Base-by-base conservation (phyloP, 2,888 invertebrate genomes). In the Aphodius sticticus region DNA sequence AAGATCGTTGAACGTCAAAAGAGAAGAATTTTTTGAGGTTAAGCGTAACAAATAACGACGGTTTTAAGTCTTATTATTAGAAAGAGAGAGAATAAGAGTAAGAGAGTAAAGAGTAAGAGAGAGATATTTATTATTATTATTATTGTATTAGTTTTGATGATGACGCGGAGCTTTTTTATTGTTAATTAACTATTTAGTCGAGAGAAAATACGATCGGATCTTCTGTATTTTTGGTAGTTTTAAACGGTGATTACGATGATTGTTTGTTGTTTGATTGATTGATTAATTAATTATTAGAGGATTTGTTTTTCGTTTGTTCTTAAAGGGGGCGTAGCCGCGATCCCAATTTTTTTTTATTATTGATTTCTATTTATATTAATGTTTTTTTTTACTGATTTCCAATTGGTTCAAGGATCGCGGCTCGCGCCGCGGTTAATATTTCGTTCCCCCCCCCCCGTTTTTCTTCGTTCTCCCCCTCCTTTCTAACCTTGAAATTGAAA, bases 1-100 rank as follows among this genome's bases (percentile, higher is more conserved):
- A 94, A 92, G 89, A 85, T 83, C 26, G 26, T 26, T 26, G 26
- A 26, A 26, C 26, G 26, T 84, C 26, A 3, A 26, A 26, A 2
- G 26, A 26, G 26, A 26, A 26, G 26, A 26, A 26, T 26, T 26
- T 26, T 26, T 26, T 26, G 26, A 26, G 26, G 26, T 26, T 26
- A 26, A 26, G 26, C 26, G 26, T 26, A 26, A 26, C 26, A 26
- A 26, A 26, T 26, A 26, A 26, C 26, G 26, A 26, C 26, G 26
- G 26, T 26, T 26, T 26, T 26, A 26, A 26, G 26, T 26, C 26
- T 26, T 26, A 26, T 26, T 26, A 26, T 26, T 26, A 26, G 12
- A 14, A 26, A 70, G n/a, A 70, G 12, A 70, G n/a, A 70, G n/a
- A 7, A 26, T 9, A 36, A 75, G 26, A 75, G 9, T 26, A 36